phyloP scores from a whole-genome alignment of 2,113 vertebrate species.

The Ammodytes dubius region DNA sequence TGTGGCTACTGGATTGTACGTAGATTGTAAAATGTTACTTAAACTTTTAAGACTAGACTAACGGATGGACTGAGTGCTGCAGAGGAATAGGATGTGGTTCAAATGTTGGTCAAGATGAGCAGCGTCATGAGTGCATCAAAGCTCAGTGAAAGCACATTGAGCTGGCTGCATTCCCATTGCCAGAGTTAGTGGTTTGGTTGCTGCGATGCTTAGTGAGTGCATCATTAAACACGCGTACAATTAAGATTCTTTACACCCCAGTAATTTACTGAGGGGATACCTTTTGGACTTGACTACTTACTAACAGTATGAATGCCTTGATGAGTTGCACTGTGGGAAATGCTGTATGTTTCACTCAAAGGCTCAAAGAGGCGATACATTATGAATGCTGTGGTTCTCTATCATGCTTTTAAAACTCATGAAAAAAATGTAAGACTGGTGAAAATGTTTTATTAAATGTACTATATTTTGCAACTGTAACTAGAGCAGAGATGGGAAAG shows the following conservation, averaged over 20 bases:
- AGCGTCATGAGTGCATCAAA: neutral
- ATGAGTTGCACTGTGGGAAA: neutral
- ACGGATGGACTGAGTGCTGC: neutral
- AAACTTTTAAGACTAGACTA: neutral
- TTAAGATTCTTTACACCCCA: neutral
- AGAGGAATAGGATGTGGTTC: neutral
- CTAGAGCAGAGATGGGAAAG: neutral
- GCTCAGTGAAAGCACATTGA: neutral
- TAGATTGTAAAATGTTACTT: neutral
- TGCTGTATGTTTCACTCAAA: neutral
- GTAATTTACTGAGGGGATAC: neutral
- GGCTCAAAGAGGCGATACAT: neutral
- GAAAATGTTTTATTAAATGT: conserved; percentile 2
- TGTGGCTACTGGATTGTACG: neutral
- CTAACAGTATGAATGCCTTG: neutral
- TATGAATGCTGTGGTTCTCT: neutral
- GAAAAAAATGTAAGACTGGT: neutral
- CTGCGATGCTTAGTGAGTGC: neutral
- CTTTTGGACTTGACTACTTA: neutral
- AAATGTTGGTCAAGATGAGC: neutral
- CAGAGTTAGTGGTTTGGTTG: neutral
- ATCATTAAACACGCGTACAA: neutral
- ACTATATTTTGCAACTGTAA: neutral
- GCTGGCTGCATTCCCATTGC: neutral
- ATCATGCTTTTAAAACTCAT: neutral